Evolutionary conservation across 1,140 invertebrate species (phyloP), one percentile per base, ranked within the genome.

Genomic region (Tetragnatha versicolor): DNA sequence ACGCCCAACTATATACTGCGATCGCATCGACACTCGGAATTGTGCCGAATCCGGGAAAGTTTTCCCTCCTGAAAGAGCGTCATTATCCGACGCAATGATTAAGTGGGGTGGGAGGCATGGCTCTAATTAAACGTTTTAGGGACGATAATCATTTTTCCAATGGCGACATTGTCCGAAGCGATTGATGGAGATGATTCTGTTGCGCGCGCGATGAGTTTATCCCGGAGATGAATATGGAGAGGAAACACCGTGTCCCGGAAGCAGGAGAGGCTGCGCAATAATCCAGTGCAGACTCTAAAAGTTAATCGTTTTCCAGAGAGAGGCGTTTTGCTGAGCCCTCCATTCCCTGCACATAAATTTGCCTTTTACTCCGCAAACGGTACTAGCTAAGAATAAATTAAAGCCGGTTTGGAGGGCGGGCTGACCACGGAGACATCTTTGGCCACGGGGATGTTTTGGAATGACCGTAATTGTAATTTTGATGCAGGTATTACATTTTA

Each of bases 251-350:
- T 70, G 51, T 58, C 25, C 49, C 68, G 20, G 35, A 51, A 47
- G 42, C 60, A 7, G 45, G 17, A 69, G 29, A 70, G 49, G 22
- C 33, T 53, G 58, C 14, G 73, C 60, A 77, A 77, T 77, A 77
- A 77, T 77, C 73, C 42, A 58, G n/a, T 61, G 70, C 61, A 49
- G 47, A 55, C 45, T 77, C 60, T 53, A 33, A 60, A 70, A 77
- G 73, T 77, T 77, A 77, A 77, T 77, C 73, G 73, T 77, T 77
- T 66, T 77, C 73, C 60, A 35, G 47, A 17, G n/a, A n/a, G 47
- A 77, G 47, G 61, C 60, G 73, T 73, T 73, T 73, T 73, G 55
- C 55, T 61, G 39, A 61, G 27, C 29, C 55, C 10, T 33, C 47
- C 60, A 42, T 47, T 65, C 47, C 35, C n/a, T 9, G 55, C 25